These are phyloP conservation scores for Chymomyza procnemis DNA, from an alignment of 2,888 invertebrate species.

Conservation along the genomic window DNA sequence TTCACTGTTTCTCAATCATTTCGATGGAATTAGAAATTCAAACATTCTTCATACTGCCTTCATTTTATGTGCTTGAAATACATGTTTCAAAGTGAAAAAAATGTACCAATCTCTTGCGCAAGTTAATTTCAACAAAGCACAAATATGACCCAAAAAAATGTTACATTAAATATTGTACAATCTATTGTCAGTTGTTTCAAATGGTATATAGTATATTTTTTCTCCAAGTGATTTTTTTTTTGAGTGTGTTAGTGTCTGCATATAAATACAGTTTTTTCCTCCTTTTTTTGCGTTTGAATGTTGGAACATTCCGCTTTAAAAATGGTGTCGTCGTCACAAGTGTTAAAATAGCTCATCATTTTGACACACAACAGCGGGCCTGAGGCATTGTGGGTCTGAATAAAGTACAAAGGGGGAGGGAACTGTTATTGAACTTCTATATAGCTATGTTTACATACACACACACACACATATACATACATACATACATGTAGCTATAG, in stretches of 20 bases:
- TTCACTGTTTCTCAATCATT: too few relatives aligned
- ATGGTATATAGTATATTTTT: constrained; percentile 3
- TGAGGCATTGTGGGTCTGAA: constrained; percentile 5
- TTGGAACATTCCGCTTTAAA: constrained; percentile 63
- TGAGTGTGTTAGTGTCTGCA: constrained; percentile 14
- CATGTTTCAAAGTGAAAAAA: too few relatives aligned
- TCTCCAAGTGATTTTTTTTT: constrained; percentile 14
- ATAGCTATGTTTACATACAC: constrained; percentile 8
- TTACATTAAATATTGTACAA: too few relatives aligned
- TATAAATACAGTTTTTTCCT: background rate
- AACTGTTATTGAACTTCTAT: constrained; percentile 59
- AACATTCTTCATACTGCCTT: too few relatives aligned
- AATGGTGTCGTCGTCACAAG: constrained; percentile 53
- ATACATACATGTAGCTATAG: background rate
- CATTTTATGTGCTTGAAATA: too few relatives aligned
- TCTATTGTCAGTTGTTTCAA: background rate
- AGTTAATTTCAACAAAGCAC: too few relatives aligned
- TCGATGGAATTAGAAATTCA: too few relatives aligned
- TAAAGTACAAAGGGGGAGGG: constrained; percentile 8
- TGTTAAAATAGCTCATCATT: constrained; percentile 71
- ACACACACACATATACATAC: constrained; percentile 3
- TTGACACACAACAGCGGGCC: constrained; percentile 53
- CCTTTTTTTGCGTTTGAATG: constrained; percentile 48
- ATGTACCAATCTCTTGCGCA: too few relatives aligned
- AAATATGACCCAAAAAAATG: too few relatives aligned